Base-by-base conservation (phyloP, 2,113 vertebrate species). In the Phrynosoma platyrhinos region DNA sequence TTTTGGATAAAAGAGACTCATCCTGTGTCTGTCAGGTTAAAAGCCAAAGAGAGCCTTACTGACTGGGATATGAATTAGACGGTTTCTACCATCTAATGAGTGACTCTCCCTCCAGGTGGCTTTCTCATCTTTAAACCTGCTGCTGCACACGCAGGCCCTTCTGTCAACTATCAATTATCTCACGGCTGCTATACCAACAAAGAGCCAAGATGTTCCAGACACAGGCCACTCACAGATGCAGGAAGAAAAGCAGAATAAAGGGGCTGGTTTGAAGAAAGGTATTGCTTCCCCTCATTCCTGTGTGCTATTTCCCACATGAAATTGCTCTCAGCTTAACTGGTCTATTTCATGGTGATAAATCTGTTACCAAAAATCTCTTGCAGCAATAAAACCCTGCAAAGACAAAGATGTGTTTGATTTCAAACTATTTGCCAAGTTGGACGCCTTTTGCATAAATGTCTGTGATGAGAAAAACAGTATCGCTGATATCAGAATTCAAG, bases 401-500 rank as follows among this genome's bases (percentile, higher is more conserved):
- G 96, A 98, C 40, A 96, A 95, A 7, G 96, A 97, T 42, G 23
- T 98, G 21, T 97, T 98, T 93, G 95, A 95, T 91, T 98, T 99
- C 91, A 98, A 98, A 91, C 90, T 99, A n/a, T 98, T 97, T 90
- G 98, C 98, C 64, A 94, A 97, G 82, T 95, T 99, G 95, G 97
- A 97, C 81, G 97, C 98, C 79, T 98, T 99, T 94, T 98, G 96
- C 74, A 96, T 99, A 87, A 95, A 94, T 85, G 96, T 99, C 90
- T 98, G 97, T 20, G 98, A 99, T 76, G 98, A 98, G 79, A 95
- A 94, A 86, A 92, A 91, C 91, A 98, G 94, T 95, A 98, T 99
- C 79, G 98, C 98, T 36, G 98, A 99, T 94, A 98, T 99, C 94
- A 97, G 97, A 94, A 96, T 99, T 84, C 98, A 98, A 97, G 99